These are phyloP conservation scores for Dasyprocta punctata DNA, from an alignment of 2,113 vertebrate species.

Conservation along the genomic window DNA sequence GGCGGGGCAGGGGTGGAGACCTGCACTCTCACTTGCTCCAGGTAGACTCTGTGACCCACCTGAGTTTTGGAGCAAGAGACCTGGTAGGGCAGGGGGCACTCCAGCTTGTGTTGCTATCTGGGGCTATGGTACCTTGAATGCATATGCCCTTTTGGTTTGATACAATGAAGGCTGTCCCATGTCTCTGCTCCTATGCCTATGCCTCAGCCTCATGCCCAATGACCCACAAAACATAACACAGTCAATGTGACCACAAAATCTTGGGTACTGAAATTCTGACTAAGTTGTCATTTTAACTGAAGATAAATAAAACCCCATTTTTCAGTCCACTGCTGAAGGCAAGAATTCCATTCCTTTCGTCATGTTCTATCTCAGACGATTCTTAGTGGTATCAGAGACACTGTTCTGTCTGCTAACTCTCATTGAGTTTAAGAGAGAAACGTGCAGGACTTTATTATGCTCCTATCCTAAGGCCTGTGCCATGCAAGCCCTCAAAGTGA, in stretches of 20 bases:
- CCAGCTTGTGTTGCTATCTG: not conserved
- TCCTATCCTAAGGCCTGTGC: not conserved
- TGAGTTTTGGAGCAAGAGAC: not conserved
- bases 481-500: not conserved
- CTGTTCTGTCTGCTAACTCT: not conserved
- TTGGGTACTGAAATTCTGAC: not conserved
- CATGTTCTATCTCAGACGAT: not conserved
- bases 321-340: not conserved
- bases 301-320: not conserved
- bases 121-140: not conserved
- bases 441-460: not conserved
- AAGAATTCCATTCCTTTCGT: not conserved
- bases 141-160: not conserved
- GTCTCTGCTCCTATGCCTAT: not conserved
- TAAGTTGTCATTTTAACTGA: conserved; percentile 5
- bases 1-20: conserved; percentile 80
- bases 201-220: not conserved
- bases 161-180: not conserved
- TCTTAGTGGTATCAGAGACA: not conserved
- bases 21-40: not conserved
- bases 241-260: not conserved
- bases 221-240: not conserved
- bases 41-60: not conserved
- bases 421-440: not conserved
- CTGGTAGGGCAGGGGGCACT: not conserved